Evolutionary conservation across 2,797 vertebrate genomes (phyloP), one percentile per base, ranked within the genome.

Genomic region (Mormyrops attenuatus): DNA sequence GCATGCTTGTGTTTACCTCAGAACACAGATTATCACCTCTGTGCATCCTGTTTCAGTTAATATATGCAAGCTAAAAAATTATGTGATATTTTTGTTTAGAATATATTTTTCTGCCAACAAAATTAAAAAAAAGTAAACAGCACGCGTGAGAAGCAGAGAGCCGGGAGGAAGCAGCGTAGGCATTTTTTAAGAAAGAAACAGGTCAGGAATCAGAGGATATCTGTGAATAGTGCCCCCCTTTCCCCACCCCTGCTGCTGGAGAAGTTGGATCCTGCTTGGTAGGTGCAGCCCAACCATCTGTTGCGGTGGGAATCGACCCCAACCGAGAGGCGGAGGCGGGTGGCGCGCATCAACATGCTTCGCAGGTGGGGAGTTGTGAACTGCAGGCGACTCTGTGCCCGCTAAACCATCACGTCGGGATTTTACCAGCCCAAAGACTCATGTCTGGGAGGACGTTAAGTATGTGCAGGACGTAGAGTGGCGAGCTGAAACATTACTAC

Each of bases 251-350:
- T 6, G n/a, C 82, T 85, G 82, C 73, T 15, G 17, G 73, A 80
- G 38, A 38, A 38, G 73, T 6, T 30, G 73, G 34, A 80, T 20
- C 17, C 7, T 1, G 2, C 38, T 80, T 47, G 66, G 80, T 49
- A 85, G 82, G 6, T 85, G 44, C 82, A 85, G 44, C 49, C 47
- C 20, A 49, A 26, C 82, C 82, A 85, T 85, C 44, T 85, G 44
- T 47, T 85, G 44, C 82, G 22, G 44, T 85, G 82, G 82, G 82
- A 85, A 52, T 47, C 82, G 44, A 85, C 82, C 82, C 49, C 82
- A 85, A 52, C 82, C n/a, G 82, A 85, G 47, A 49, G 20, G 82
- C 41, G 44, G 38, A 85, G 41, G 49, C 22, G 49, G 38, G 20
- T 52, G 20, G 38, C 1, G 8, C n/a, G 44, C 22, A n/a, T 52